These are phyloP conservation scores for Cristatella mucedo DNA, from an alignment of 2,888 invertebrate genomes.

Conservation along the genomic window DNA sequence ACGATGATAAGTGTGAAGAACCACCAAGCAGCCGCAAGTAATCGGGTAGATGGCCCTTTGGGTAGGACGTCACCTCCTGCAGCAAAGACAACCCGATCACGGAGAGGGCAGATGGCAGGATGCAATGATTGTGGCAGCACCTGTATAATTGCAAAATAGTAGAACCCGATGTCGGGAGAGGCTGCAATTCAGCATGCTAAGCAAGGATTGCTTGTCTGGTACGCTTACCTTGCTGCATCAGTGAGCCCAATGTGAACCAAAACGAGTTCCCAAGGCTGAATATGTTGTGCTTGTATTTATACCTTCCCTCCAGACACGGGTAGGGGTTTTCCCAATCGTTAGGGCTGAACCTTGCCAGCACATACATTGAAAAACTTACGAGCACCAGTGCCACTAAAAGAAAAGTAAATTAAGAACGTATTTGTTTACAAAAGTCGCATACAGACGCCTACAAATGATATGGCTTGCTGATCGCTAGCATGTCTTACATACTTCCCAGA, in stretches of 20 bases:
- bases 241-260: constrained; percentile 38
- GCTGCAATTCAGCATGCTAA: neutral
- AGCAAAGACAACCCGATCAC: constrained; percentile 13
- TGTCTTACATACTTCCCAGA: no score
- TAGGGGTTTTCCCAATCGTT: constrained; percentile 74
- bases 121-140: neutral
- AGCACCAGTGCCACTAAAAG: constrained; percentile 42
- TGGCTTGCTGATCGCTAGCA: no score
- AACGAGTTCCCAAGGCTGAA: constrained; percentile 40
- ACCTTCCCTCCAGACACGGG: constrained; percentile 55
- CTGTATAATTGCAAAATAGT: neutral
- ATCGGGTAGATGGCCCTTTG: constrained; percentile 53
- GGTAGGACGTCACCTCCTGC: constrained; percentile 43
- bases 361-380: constrained; percentile 82
- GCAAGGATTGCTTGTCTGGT: neutral
- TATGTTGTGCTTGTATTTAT: constrained; percentile 69
- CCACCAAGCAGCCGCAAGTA: constrained; percentile 89
- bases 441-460: no score
- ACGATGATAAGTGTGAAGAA: constrained; percentile 97
- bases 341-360: constrained; percentile 89
- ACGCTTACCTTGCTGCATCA: constrained; percentile 33
- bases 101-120: neutral
- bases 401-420: neutral
- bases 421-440: no score
- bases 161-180: neutral